Base-by-base conservation (phyloP, 2,113 vertebrate species). In the Caranx melampygus region DNA sequence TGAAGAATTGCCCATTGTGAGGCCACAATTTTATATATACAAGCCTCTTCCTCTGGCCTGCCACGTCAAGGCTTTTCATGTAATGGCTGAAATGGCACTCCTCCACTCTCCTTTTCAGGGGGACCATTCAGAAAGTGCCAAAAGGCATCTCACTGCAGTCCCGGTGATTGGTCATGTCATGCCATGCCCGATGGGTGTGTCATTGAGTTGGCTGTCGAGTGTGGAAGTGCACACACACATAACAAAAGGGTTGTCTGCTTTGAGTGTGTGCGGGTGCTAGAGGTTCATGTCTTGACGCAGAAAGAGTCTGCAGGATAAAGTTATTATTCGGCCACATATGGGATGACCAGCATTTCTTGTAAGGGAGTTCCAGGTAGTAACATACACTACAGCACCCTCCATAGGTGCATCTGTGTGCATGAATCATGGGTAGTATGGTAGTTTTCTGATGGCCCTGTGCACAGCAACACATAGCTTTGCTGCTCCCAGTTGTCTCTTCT, bases 31-130 rank as follows among this genome's bases (percentile, higher is more conserved):
- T 93, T 75, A 89, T 74, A 78, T 75, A 81, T 63, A 66, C 75
- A 79, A 86, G 78, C 81, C 74, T 73, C 74, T 88, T 79, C 78
- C 63, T 83, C 75, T 72, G 70, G 37, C 71, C 58, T 40, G 71
- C 70, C 70, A 70, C 5, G 68, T 86, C 88, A 63, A 90, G 79
- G 72, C 83, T 82, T 91, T 87, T 91, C 72, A 78, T 88, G 68
- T 92, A 92, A 94, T 92, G 82, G 89, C 73, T 84, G 65, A 86
- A 89, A 87, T 88, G 84, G 78, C 65, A 75, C 79, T 84, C 67
- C 63, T 89, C 66, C 52, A 45, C 78, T 78, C 73, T 72, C 21
- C 82, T 90, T 87, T 94, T 82, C 82, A 68, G 71, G 61, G 75
- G 54, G 47, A 70, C 78, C 82, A 87, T 91, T 92, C 89, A 82